A percentile compares a stretch with the other conserved stretches of the same genome.
phyloP scores from a whole-genome alignment of 2,888 invertebrate genomes.

The Calliphora vomitoria region DNA sequence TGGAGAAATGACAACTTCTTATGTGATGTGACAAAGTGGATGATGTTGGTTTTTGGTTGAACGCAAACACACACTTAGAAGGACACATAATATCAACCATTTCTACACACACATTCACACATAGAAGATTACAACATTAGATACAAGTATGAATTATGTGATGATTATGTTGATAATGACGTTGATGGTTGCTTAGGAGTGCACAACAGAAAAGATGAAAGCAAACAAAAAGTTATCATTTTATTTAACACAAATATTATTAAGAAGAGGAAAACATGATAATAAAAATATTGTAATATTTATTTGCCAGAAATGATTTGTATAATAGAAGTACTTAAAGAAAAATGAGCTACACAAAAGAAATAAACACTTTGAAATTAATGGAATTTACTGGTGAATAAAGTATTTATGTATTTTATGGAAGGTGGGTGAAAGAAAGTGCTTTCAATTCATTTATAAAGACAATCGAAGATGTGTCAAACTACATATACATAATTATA shows the following conservation, averaged over 20 bases:
- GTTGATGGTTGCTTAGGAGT: constrained; percentile 8
- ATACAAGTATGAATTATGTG: constrained; percentile 21
- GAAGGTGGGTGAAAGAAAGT: background rate
- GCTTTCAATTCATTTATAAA: too few species aligned
- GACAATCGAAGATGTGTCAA: too few species aligned
- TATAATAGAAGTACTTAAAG: background rate
- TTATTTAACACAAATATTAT: constrained; percentile 9
- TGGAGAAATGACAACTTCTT: constrained; percentile 31
- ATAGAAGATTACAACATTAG: background rate
- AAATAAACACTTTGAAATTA: background rate
- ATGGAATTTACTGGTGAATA: background rate
- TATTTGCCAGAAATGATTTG: constrained; percentile 22
- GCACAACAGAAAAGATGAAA: background rate
- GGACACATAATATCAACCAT: background rate
- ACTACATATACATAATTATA: too few species aligned
- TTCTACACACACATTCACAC: background rate
- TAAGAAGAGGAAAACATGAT: background rate
- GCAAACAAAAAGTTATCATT: background rate
- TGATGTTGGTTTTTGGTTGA: constrained; percentile 23
- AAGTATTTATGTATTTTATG: background rate
- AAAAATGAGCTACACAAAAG: background rate
- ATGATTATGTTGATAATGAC: constrained; percentile 29
- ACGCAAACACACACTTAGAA: background rate
- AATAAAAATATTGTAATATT: constrained; percentile 17
- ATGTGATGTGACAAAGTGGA: constrained; percentile 30